Base-by-base conservation (phyloP, 2,888 invertebrate genomes). In the Flabesymbios commensalis region DNA sequence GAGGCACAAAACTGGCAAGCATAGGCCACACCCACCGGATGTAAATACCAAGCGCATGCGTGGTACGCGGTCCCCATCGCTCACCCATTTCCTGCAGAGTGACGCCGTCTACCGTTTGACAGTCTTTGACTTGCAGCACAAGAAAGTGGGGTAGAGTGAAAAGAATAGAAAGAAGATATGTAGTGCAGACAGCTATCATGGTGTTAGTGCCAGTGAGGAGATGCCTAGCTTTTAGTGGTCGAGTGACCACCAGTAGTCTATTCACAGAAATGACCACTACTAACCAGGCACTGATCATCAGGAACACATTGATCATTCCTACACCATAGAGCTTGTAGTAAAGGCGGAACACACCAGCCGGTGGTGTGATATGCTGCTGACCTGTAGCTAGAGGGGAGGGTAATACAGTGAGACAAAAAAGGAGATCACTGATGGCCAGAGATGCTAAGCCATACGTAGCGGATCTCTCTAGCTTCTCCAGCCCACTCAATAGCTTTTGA, bases 271-370 rank as follows among this genome's bases (percentile, higher is more conserved):
- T 84, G 10, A 89, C 88, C 54, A 90, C 83, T 17, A 90, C 86
- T 88, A 90, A 88, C 86, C 90, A 87, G 2, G 90, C 90, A 57
- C 90, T 90, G 10, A 89, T 87, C 45, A 90, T 88, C 86, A 79
- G 72, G 58, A 78, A 78, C 19, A 78, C 68, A 65, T 78, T 78
- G 57, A 78, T 76, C 17, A 77, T 56, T 4, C 73, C 76, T 1
- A 73, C 64, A 29, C 74, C 71, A 64, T 77, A 78, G 41, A 75
- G 63, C 31, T 71, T 64, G 61, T 78, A 78, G n/a, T n/a, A n/a
- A n/a, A n/a, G n/a, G n/a, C n/a, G n/a, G n/a, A n/a, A n/a, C n/a
- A n/a, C n/a, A n/a, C n/a, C n/a, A n/a, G n/a, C n/a, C n/a, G n/a
- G n/a, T n/a, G n/a, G n/a, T n/a, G n/a, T n/a, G n/a, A n/a, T n/a